Conservation (phyloP, 2,888 invertebrate genomes). For the Matsumyia berberina region DNA sequence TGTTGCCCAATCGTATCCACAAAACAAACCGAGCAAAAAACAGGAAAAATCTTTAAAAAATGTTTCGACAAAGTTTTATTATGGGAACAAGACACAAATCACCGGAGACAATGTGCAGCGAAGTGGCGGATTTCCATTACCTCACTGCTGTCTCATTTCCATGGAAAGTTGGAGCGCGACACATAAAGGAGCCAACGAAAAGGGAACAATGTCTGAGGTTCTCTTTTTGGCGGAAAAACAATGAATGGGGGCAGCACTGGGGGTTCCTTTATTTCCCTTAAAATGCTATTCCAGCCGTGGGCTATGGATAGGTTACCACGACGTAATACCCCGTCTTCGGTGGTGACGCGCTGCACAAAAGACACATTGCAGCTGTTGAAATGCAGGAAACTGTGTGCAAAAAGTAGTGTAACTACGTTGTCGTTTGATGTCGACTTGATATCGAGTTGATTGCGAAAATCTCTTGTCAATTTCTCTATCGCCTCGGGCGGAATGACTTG, state of each 20-base stretch:
- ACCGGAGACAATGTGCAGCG: constrained; percentile 69
- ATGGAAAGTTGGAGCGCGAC: constrained; percentile 66
- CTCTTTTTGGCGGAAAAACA: constrained; percentile 13
- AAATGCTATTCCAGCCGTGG: constrained; percentile 48
- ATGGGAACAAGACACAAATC: constrained; percentile 75
- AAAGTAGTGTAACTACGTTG: constrained; percentile 56
- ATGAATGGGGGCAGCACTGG: constrained; percentile 52
- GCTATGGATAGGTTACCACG: constrained; percentile 36
- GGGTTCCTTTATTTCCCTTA: constrained; percentile 58
- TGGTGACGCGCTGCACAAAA: neutral
- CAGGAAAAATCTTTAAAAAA: constrained; percentile 59
- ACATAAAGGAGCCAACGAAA: constrained; percentile 25
- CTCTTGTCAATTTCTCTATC: constrained; percentile 65
- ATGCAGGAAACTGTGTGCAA: constrained; percentile 68
- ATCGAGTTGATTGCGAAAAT: constrained; percentile 65
- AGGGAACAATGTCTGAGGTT: constrained; percentile 46
- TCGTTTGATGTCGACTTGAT: constrained; percentile 50
- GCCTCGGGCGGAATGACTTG: constrained; percentile 50
- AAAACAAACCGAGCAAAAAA: constrained; percentile 32
- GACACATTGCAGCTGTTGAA: constrained; percentile 49
- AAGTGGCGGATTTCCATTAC: constrained; percentile 66
- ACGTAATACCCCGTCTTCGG: constrained; percentile 11
- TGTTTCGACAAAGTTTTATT: constrained; percentile 66
- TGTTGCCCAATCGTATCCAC: constrained; percentile 59
- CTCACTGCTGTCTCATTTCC: constrained; percentile 64